Conservation (phyloP, 1,140 invertebrate species). For the Teleogryllus occipitalis region DNA sequence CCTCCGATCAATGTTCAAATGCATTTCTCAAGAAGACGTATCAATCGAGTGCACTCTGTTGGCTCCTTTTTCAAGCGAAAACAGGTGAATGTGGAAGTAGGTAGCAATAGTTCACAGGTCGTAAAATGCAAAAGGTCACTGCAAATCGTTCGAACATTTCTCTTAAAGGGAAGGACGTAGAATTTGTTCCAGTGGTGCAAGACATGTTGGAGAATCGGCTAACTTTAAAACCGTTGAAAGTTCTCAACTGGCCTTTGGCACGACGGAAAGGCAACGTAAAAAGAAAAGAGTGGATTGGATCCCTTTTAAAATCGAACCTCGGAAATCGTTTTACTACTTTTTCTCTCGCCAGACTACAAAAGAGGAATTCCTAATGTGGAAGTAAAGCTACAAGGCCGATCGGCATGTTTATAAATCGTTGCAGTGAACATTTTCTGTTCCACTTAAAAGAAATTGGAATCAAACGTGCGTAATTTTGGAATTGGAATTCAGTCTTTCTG, state of each 20-base stretch:
- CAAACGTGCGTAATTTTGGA: too few species aligned
- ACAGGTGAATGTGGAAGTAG: not conserved
- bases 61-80: not conserved
- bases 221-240: slow-evolving; percentile 1
- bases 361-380: too few species aligned
- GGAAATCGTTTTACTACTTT: not conserved
- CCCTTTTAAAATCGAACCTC: not conserved
- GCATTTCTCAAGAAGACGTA: not conserved
- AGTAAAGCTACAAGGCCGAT: too few species aligned
- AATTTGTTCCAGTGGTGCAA: not conserved
- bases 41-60: not conserved
- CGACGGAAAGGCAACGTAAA: not conserved
- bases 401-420: too few species aligned
- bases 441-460: too few species aligned
- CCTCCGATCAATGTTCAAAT: too few species aligned
- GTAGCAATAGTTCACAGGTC: too few species aligned
- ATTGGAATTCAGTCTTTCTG: too few species aligned
- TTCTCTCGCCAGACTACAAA: too few species aligned
- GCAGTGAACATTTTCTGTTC: too few species aligned
- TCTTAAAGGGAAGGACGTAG: not conserved
- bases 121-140: not conserved
- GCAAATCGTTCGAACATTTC: not conserved
- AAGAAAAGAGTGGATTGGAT: not conserved
- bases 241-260: not conserved
- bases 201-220: not conserved